phyloP scores from a whole-genome alignment of 1,140 invertebrate species.

The Zophobas atratus region DNA sequence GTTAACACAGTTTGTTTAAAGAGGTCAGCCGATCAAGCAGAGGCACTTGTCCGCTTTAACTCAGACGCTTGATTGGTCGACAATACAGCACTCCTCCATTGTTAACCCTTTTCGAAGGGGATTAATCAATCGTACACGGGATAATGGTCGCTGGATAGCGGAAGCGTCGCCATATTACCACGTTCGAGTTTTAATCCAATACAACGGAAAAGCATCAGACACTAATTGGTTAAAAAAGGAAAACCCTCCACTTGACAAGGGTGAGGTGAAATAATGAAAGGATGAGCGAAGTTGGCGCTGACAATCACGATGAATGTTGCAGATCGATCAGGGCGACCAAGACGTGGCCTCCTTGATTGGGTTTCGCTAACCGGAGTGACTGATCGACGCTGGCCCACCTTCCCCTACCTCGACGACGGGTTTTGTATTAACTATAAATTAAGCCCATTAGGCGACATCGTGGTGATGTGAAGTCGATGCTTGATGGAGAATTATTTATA shows the following conservation, averaged over 20 bases:
- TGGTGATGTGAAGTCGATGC: too few relatives aligned
- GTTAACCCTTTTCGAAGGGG: neutral
- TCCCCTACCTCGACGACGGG: neutral
- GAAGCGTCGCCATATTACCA: neutral
- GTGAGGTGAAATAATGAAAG: conserved; percentile 48
- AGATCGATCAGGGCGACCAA: conserved; percentile 41
- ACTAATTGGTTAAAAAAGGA: conserved; percentile 40
- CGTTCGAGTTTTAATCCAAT: conserved; percentile 29
- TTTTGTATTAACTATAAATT: too few relatives aligned
- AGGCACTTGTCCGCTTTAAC: neutral
- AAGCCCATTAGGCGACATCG: too few relatives aligned
- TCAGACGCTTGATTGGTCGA: conserved; percentile 1
- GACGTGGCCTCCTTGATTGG: conserved; percentile 7
- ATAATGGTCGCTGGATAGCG: neutral
- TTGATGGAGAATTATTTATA: too few relatives aligned
- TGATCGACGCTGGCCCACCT: neutral
- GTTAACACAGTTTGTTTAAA: too few relatives aligned
- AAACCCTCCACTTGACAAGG: conserved; percentile 43
- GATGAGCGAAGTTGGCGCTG: conserved; percentile 44
- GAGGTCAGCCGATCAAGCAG: too few relatives aligned
- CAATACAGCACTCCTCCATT: neutral
- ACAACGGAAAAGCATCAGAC: conserved; percentile 25
- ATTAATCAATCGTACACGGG: conserved; percentile 4
- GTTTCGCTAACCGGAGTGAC: neutral
- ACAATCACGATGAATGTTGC: conserved; percentile 45